Base-by-base conservation (phyloP, 2,888 invertebrate species). In the Ethmia dodecea region DNA sequence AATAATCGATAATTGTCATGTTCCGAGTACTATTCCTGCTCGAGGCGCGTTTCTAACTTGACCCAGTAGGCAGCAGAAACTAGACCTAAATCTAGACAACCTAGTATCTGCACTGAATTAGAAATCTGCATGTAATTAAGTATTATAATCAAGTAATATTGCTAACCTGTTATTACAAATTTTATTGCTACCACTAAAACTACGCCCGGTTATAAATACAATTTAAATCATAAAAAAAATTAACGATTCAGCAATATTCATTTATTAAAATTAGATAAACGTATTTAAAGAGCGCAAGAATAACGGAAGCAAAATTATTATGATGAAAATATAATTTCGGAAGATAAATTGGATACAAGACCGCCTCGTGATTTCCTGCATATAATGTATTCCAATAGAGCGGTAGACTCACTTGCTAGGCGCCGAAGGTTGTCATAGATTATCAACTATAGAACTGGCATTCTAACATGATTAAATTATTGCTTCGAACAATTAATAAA, bases 291-390 rank as follows among this genome's bases (percentile, higher is more conserved):
- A n/a, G n/a, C 46, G 54, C 55, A 60, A 56, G 55, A 56, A 62
- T 55, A 49, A 58, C 74, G 75, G 73, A 80, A 72, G 73, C 70
- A 63, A 79, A 80, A 73, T 79, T 74, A 75, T 80, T 79, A 75
- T 63, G 43, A 62, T 60, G 65, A 63, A 77, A 83, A 80, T 81
- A 81, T 77, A 76, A 79, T 77, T 80, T 81, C 73, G 60, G 68
- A 80, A 75, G 79, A 83, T 81, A 83, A 79, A 84, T 80, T 74
- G 77, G 71, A 67, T 65, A 64, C 62, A 71, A 67, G 72, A 64
- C 64, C 60, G 57, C 68, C 57, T 77, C 77, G 79, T 81, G 83
- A 81, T 81, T 83, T 84, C 84, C 83, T 81, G 77, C 66, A 66
- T 72, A 60, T 81, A 83, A 83, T 81, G 66, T 81, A 83, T 83